Conservation (phyloP, 2,113 vertebrate genomes). For the Tor tambroides region DNA sequence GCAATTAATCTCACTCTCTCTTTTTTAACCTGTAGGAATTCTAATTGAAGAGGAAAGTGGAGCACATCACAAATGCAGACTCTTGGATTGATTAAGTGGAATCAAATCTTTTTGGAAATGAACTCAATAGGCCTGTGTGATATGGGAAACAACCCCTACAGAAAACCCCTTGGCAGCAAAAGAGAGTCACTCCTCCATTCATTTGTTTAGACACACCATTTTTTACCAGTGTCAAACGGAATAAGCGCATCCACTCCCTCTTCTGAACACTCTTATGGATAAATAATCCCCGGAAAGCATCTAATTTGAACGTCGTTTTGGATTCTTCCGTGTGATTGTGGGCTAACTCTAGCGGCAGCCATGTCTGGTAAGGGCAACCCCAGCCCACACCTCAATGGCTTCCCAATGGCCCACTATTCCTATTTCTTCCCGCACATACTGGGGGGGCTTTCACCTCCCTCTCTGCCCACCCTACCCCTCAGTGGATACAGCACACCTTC, state of each 20-base stretch:
- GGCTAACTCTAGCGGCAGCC: conserved; percentile 64
- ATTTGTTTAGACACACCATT: not conserved
- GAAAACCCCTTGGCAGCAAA: not conserved
- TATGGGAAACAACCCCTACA: not conserved
- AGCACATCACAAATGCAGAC: not conserved
- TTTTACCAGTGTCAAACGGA: not conserved
- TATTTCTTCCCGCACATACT: conserved; percentile 97
- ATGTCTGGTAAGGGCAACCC: conserved; percentile 98
- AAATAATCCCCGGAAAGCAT: conserved; percentile 59
- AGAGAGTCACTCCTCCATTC: not conserved
- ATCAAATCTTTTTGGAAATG: not conserved
- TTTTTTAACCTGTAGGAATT: not conserved
- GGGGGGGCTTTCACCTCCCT: conserved; percentile 89
- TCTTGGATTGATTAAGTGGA: not conserved
- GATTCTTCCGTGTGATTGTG: conserved; percentile 49
- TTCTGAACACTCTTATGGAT: conserved; percentile 62
- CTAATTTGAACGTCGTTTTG: conserved; percentile 12
- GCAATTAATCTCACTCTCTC: conserved; percentile 22
- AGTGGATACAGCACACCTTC: conserved; percentile 97
- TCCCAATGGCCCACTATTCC: conserved; percentile 91
- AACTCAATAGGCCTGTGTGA: not conserved
- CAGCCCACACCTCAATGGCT: conserved; percentile 89
- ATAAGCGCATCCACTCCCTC: conserved; percentile 24
- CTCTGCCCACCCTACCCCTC: conserved; percentile 85
- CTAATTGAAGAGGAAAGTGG: conserved; percentile 35